A percentile compares a stretch with the other conserved stretches of the same genome.
Evolutionary conservation across 1,140 invertebrate genomes (phyloP).

Genomic region (Lepidurus apus): DNA sequence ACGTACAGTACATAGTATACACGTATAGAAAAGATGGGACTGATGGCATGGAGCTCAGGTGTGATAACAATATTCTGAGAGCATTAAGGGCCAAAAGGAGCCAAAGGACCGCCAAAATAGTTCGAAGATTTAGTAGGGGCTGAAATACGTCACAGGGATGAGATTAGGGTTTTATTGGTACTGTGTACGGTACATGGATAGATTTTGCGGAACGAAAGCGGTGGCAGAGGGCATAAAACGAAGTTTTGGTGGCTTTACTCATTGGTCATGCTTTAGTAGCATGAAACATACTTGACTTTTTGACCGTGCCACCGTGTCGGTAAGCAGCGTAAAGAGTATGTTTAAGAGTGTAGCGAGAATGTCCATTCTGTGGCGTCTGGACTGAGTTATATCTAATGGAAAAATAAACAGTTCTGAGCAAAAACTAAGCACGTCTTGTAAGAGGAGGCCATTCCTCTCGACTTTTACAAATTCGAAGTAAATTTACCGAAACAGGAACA

Average conservation of each 20-base stretch:
- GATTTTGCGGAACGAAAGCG: background rate
- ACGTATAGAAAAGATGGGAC: background rate
- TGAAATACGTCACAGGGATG: background rate
- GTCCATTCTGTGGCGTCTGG: background rate
- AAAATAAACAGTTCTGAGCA: too few species aligned
- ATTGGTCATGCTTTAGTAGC: constrained; percentile 10
- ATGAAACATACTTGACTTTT: constrained; percentile 17
- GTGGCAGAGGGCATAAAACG: background rate
- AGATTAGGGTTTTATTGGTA: background rate
- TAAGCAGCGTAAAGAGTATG: background rate
- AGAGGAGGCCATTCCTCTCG: too few species aligned
- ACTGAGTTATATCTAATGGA: background rate
- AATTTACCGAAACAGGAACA: too few species aligned
- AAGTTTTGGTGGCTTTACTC: background rate
- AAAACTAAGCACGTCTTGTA: too few species aligned
- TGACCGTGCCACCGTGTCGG: background rate
- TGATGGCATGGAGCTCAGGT: constrained; percentile 15
- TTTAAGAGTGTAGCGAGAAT: background rate
- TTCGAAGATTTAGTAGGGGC: background rate
- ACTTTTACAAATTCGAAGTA: too few species aligned
- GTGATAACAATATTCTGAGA: constrained; percentile 18
- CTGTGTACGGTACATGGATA: background rate
- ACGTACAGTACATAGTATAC: too few species aligned
- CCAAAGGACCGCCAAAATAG: background rate
- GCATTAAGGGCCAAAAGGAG: background rate